phyloP scores from a whole-genome alignment of 2,113 vertebrate species.

The Hippocampus comes region DNA sequence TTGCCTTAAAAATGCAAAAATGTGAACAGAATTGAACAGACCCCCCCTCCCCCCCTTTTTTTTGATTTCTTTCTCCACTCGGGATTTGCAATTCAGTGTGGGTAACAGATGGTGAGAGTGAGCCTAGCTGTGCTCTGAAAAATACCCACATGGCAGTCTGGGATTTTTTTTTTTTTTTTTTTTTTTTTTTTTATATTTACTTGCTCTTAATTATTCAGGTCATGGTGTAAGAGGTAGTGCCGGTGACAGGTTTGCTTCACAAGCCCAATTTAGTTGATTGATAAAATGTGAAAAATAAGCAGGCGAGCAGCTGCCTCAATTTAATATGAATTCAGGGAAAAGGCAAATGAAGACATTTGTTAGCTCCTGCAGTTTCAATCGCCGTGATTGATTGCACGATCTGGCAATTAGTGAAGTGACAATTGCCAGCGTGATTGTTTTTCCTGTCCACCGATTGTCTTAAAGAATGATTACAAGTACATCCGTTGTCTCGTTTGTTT shows the following conservation, averaged over 20 bases:
- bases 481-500: background rate
- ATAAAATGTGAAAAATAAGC: constrained; percentile 24
- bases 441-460: background rate
- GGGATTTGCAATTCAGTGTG: constrained; percentile 50
- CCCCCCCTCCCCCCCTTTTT: constrained; percentile 7
- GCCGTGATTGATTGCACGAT: constrained; percentile 15
- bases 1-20: constrained; percentile 42
- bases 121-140: constrained; percentile 34
- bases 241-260: constrained; percentile 31
- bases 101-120: constrained; percentile 60
- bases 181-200: background rate
- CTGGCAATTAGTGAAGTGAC: constrained; percentile 13
- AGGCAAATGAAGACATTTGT: constrained; percentile 21
- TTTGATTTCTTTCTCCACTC: constrained; percentile 14
- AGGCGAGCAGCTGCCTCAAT: constrained; percentile 29
- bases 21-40: constrained; percentile 53
- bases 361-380: constrained; percentile 20
- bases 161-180: constrained; percentile 13
- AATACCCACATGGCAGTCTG: constrained; percentile 14
- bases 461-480: constrained; percentile 1
- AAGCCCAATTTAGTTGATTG: constrained; percentile 27
- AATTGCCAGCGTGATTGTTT: background rate
- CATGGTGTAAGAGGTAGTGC: constrained; percentile 10
- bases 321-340: constrained; percentile 12
- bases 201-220: constrained; percentile 29